Evolutionary conservation across 2,113 vertebrate genomes (phyloP), one percentile per base, ranked within the genome.

Genomic region (Crotalus helleri): DNA sequence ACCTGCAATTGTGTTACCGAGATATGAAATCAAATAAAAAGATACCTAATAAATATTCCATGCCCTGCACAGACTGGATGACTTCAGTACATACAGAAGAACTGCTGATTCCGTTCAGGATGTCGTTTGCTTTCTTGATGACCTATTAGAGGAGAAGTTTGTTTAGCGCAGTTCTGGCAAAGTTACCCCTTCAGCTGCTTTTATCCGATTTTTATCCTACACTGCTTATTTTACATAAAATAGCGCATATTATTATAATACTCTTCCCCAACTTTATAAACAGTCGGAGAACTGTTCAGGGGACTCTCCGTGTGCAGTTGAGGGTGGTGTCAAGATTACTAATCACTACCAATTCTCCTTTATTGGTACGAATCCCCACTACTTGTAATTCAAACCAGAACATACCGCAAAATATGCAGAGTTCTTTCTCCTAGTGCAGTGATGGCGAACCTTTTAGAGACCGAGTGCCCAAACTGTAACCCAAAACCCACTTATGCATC

Each of bases 41-140:
- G 98, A 97, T 98, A 99, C 99, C 99, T 93, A 99, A 96, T 93
- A 99, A 98, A 98, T 99, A 99, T 91, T 99, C 99, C 99, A 99
- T 99, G 96, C 99, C 99, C 96, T 99, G 99, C 55, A 98, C 98
- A 86, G 99, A 99, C 96, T 99, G 99, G 97, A 99, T 99, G 93
- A 99, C 99, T 98, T 99, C 99, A 9, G 99, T 99, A 97, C 99
- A 99, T 93, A 99, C 99, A 0, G 98, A 97, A 33, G 99, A 99
- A 96, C 99, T 99, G 96, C 99, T 99, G 96, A 99, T 99, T 95
- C 99, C 96, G 93, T 99, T 99, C 96, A 99, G 98, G 94, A 98
- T 99, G 95, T 99, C 98, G 61, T 99, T 99, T 93, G 99, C 99
- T 96, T 99, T 99, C 97, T 98, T 99, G 97, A 99, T 99, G 95